A percentile compares a stretch with the other conserved stretches of the same genome.
Evolutionary conservation across 2,888 invertebrate species (phyloP).

Genomic region (Seira sanloemensis): DNA sequence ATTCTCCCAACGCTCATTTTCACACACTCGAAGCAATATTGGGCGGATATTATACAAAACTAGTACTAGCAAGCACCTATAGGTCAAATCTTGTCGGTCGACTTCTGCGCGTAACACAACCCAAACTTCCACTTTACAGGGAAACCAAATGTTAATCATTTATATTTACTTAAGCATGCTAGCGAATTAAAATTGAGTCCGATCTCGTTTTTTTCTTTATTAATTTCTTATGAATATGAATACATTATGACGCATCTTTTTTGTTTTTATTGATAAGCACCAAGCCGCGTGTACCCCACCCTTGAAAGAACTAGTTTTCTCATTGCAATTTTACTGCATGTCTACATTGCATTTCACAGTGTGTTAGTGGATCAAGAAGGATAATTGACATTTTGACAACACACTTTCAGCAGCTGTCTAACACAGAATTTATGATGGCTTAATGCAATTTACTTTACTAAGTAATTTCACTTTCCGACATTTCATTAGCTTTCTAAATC

Average conservation of each 20-base stretch:
- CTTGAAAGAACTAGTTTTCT: too few species aligned
- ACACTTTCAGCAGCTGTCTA: not conserved
- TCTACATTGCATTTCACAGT: not conserved
- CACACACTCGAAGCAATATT: too few species aligned
- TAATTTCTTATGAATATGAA: too few species aligned
- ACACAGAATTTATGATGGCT: not conserved
- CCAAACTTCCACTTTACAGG: too few species aligned
- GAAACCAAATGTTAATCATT: not conserved
- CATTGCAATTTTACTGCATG: too few species aligned
- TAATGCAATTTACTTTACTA: not conserved
- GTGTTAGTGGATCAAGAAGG: not conserved
- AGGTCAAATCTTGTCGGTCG: constrained; percentile 1
- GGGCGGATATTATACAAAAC: too few species aligned
- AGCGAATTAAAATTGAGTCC: not conserved
- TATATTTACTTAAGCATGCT: not conserved
- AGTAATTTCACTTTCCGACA: not conserved
- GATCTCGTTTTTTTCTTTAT: not conserved
- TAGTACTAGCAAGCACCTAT: not conserved
- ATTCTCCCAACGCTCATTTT: too few species aligned
- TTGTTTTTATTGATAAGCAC: too few species aligned
- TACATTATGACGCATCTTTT: too few species aligned
- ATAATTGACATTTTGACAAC: constrained; percentile 1
- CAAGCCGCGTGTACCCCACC: too few species aligned
- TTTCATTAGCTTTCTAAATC: constrained; percentile 4
- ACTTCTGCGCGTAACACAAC: too few species aligned